Percentiles rank a stretch among this genome's conserved stretches.
These are phyloP conservation scores for Eriosoma lanigerum DNA, from an alignment of 1,140 invertebrate species.

Conservation along the genomic window DNA sequence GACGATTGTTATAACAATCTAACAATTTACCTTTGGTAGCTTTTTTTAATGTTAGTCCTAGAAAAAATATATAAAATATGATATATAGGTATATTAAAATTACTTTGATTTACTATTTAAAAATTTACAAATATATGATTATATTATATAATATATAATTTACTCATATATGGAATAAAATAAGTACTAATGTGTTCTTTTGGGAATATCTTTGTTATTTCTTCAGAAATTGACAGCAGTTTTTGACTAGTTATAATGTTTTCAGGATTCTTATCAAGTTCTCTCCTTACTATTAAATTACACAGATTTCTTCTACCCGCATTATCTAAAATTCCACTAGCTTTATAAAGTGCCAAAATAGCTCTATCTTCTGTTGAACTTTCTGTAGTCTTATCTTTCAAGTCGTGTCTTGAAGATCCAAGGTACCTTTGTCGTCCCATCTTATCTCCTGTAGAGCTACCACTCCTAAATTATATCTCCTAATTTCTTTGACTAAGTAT, in stretches of 20 bases:
- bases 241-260: not conserved
- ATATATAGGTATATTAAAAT: not conserved
- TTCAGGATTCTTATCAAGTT: not conserved
- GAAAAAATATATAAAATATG: not conserved
- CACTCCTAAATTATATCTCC: too few species aligned
- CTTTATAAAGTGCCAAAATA: not conserved
- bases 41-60: not conserved
- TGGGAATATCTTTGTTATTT: not conserved
- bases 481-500: too few species aligned
- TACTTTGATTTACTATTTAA: not conserved
- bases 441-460: too few species aligned
- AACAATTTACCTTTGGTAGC: not conserved
- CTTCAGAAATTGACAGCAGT: not conserved
- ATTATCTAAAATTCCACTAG: not conserved
- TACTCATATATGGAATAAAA: too few species aligned
- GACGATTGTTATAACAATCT: not conserved
- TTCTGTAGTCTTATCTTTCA: too few species aligned
- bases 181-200: constrained; percentile 11
- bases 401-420: too few species aligned
- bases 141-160: too few species aligned
- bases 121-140: too few species aligned
- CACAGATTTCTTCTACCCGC: not conserved
- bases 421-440: too few species aligned
- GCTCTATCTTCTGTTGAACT: not conserved
- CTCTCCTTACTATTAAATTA: not conserved